Percentiles rank a stretch among this genome's conserved stretches.
phyloP scores from a whole-genome alignment of 2,888 invertebrate species.

The Drosophila infuscata region DNA sequence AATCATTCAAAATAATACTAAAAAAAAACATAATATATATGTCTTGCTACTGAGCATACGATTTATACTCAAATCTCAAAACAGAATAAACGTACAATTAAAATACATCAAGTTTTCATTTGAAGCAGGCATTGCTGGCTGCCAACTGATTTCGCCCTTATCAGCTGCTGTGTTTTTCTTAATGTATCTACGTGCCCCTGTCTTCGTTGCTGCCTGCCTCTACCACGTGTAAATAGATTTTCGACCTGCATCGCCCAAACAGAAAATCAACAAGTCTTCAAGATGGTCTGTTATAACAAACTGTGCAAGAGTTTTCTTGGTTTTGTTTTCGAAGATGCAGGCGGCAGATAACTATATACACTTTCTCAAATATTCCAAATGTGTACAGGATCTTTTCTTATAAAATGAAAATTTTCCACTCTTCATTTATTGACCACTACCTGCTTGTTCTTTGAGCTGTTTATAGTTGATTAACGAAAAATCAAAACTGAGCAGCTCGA shows the following conservation, averaged over 20 bases:
- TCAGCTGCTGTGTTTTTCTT: slow-evolving; percentile 30
- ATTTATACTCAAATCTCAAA: slow-evolving; percentile 36
- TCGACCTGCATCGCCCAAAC: slow-evolving; percentile 4
- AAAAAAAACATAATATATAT: slow-evolving; percentile 17
- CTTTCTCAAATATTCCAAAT: slow-evolving; percentile 10
- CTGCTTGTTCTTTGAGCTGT: slow-evolving; percentile 5
- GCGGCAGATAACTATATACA: slow-evolving; percentile 15
- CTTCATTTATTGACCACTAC: slow-evolving; percentile 14
- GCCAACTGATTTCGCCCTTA: slow-evolving; percentile 26
- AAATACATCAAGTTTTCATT: slow-evolving; percentile 30
- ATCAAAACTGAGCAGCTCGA: background rate
- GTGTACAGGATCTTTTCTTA: slow-evolving; percentile 38
- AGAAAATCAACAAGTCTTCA: slow-evolving; percentile 9
- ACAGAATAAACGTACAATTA: slow-evolving; percentile 49
- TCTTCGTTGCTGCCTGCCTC: slow-evolving; percentile 6
- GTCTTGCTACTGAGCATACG: slow-evolving; percentile 20
- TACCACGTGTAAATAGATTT: slow-evolving; percentile 24
- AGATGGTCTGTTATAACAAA: slow-evolving; percentile 6
- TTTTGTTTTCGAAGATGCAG: slow-evolving; percentile 17
- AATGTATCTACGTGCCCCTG: background rate
- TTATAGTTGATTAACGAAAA: background rate
- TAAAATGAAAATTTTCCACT: slow-evolving; percentile 50
- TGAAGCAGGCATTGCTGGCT: background rate
- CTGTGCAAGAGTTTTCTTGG: slow-evolving; percentile 24
- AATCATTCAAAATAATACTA: slow-evolving; percentile 23